Evolutionary conservation across 2,888 invertebrate species (phyloP).

Genomic region (Sphaeridia pumilis): DNA sequence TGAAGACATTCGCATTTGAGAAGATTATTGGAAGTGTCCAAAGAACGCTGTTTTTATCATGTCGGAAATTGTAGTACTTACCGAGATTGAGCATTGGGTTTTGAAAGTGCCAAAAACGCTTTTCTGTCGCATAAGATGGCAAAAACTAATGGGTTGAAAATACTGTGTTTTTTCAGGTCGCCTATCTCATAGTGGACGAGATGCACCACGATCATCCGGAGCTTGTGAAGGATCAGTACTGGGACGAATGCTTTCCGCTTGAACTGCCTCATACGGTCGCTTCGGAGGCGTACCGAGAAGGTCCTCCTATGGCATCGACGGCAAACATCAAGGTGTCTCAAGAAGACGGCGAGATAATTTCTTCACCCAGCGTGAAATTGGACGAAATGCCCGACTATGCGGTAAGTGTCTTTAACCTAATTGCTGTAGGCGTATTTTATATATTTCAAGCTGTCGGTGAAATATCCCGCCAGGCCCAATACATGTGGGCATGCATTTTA

Average conservation of each 20-base stretch:
- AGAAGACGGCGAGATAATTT: constrained; percentile 44
- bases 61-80: too few species aligned
- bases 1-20: too few species aligned
- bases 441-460: neutral
- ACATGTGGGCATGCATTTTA: too few species aligned
- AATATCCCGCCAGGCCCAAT: too few species aligned
- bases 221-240: constrained; percentile 75
- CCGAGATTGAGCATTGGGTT: too few species aligned
- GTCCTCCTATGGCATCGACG: constrained; percentile 77
- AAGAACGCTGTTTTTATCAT: too few species aligned
- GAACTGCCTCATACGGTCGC: constrained; percentile 80
- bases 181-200: constrained; percentile 84
- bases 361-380: constrained; percentile 33
- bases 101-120: too few species aligned
- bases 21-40: too few species aligned
- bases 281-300: constrained; percentile 66
- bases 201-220: constrained; percentile 90
- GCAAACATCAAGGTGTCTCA: constrained; percentile 66
- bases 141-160: too few species aligned
- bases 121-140: too few species aligned
- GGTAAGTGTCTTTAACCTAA: constrained; percentile 25
- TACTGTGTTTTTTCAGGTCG: constrained; percentile 58
- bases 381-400: constrained; percentile 33
- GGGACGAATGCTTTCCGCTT: constrained; percentile 78
- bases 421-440: neutral